A percentile compares a stretch with the other conserved stretches of the same genome.
These are phyloP conservation scores for Pyxicephalus adspersus DNA, from an alignment of 2,113 vertebrate genomes.

Conservation along the genomic window DNA sequence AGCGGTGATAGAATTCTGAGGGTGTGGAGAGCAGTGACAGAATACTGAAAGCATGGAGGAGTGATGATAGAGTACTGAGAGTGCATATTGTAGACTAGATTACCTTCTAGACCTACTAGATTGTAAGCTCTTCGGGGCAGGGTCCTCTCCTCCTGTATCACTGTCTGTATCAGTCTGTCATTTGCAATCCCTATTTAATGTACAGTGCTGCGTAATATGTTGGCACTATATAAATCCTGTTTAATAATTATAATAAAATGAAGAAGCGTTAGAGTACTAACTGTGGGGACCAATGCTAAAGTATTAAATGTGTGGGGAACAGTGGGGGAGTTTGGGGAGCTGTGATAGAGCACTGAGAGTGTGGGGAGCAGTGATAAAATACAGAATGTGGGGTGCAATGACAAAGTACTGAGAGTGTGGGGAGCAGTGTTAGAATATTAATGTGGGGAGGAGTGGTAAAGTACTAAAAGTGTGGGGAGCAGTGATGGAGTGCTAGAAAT, in stretches of 20 bases:
- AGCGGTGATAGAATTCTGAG: not conserved
- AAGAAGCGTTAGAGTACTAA: not conserved
- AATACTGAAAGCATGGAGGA: not conserved
- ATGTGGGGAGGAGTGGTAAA: not conserved
- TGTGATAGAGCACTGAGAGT: not conserved
- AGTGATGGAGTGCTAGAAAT: not conserved
- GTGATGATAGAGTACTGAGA: not conserved
- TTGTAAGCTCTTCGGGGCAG: no score
- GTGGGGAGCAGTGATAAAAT: not conserved
- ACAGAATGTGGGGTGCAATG: not conserved
- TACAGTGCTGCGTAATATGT: no score
- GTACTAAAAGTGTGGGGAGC: not conserved
- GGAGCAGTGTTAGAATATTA: not conserved
- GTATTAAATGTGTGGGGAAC: not conserved
- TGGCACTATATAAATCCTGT: no score
- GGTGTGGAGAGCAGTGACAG: not conserved
- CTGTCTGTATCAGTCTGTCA: no score
- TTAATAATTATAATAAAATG: no score
- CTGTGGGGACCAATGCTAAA: not conserved
- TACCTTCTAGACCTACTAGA: no score
- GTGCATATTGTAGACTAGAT: no score
- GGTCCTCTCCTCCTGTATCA: no score
- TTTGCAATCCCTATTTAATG: no score
- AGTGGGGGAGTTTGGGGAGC: not conserved
- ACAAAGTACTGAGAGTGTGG: not conserved